These are phyloP conservation scores for Dinocampus coccinellae DNA, from an alignment of 2,888 invertebrate species.

Conservation along the genomic window DNA sequence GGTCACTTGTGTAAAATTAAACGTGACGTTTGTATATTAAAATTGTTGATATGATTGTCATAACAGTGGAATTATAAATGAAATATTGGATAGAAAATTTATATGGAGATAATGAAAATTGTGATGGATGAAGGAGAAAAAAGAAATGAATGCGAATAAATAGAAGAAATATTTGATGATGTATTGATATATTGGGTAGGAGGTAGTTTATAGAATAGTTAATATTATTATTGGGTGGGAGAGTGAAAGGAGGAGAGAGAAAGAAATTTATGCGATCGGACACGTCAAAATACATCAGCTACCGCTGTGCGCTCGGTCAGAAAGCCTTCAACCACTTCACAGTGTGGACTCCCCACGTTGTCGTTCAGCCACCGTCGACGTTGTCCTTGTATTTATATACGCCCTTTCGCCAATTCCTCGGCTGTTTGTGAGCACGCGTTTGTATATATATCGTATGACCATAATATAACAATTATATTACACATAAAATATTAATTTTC, in stretches of 20 bases:
- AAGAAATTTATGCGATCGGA: slow-evolving; percentile 57
- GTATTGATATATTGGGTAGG: too few relatives aligned
- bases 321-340: slow-evolving; percentile 54
- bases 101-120: slow-evolving; percentile 22
- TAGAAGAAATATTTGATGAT: not conserved
- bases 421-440: not conserved
- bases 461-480: not conserved
- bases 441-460: not conserved
- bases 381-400: slow-evolving; percentile 42
- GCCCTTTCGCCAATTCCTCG: slow-evolving; percentile 29
- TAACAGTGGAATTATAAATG: slow-evolving; percentile 44
- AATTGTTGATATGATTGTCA: slow-evolving; percentile 21
- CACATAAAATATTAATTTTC: not conserved
- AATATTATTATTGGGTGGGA: not conserved
- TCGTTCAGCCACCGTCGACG: slow-evolving; percentile 47
- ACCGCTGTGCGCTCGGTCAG: slow-evolving; percentile 67
- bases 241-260: not conserved
- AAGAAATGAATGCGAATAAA: not conserved
- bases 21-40: slow-evolving; percentile 33
- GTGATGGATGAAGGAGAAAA: slow-evolving; percentile 11
- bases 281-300: slow-evolving; percentile 69
- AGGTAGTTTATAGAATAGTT: too few relatives aligned
- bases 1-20: slow-evolving; percentile 50
- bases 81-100: too few relatives aligned
- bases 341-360: slow-evolving; percentile 66